Conservation (phyloP, 2,797 vertebrate genomes). For the Sylvia borin region DNA sequence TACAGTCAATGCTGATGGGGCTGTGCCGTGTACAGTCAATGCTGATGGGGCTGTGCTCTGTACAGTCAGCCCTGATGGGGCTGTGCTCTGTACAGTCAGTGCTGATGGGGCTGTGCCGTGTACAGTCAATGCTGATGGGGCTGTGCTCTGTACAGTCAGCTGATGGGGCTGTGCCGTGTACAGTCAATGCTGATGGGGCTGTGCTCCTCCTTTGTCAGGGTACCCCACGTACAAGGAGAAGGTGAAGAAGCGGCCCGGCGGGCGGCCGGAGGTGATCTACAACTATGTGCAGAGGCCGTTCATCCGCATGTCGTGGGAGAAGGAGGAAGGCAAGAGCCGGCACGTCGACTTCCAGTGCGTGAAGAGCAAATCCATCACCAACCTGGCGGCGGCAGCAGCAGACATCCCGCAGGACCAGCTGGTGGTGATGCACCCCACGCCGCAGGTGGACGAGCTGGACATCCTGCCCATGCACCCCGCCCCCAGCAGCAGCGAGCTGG, state of each 20-base stretch:
- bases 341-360: constrained; percentile 98
- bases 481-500: constrained; percentile 84
- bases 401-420: constrained; percentile 97
- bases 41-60: background rate
- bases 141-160: background rate
- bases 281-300: constrained; percentile 98
- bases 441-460: constrained; percentile 96
- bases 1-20: too few relatives aligned
- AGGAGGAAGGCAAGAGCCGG: constrained; percentile 95
- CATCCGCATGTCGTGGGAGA: constrained; percentile 99
- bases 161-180: background rate
- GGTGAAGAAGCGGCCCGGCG: constrained; percentile 94
- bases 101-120: background rate
- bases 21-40: too few relatives aligned
- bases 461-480: constrained; percentile 89
- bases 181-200: too few relatives aligned
- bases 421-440: constrained; percentile 92
- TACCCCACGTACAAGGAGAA: constrained; percentile 99
- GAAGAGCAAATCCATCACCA: constrained; percentile 97
- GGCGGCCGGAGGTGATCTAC: constrained; percentile 95
- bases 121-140: fast-evolving
- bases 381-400: constrained; percentile 90
- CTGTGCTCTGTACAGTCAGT: too few relatives aligned
- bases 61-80: too few relatives aligned
- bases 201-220: constrained; percentile 72